Evolutionary conservation across 2,888 invertebrate genomes (phyloP).

Genomic region (Aethes cnicana): DNA sequence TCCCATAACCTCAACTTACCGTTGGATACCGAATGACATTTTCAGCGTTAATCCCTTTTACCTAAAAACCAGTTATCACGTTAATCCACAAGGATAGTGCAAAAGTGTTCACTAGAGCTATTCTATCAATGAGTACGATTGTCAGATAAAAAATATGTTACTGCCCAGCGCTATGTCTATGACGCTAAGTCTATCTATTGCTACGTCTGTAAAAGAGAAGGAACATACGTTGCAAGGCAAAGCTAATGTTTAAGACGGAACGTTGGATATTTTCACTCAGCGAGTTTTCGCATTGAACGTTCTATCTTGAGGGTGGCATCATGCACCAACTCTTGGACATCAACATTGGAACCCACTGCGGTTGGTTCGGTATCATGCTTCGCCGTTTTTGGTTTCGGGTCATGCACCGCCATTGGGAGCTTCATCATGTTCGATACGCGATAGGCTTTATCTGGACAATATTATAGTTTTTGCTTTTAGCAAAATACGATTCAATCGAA

Average conservation of each 20-base stretch:
- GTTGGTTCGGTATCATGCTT: too few species aligned
- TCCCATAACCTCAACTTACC: constrained; percentile 51
- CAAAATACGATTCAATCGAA: too few species aligned
- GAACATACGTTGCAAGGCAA: constrained; percentile 49
- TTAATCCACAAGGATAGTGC: constrained; percentile 15
- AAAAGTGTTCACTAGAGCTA: too few species aligned
- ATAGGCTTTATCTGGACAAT: too few species aligned
- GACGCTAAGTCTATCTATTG: constrained; percentile 16
- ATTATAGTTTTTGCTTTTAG: too few species aligned
- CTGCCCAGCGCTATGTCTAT: too few species aligned
- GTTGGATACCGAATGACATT: constrained; percentile 41
- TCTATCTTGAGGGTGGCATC: constrained; percentile 57
- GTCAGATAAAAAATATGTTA: too few species aligned
- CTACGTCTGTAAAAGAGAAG: constrained; percentile 32
- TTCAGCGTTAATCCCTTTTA: constrained; percentile 67
- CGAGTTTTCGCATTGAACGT: constrained; percentile 51
- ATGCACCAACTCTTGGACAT: constrained; percentile 56
- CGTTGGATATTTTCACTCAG: constrained; percentile 39
- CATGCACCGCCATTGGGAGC: too few species aligned
- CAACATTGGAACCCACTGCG: too few species aligned
- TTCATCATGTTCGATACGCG: too few species aligned
- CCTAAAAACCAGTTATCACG: constrained; percentile 56
- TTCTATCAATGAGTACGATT: too few species aligned
- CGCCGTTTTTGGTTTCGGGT: too few species aligned
- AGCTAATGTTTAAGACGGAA: constrained; percentile 34